Conservation (phyloP, 2,888 invertebrate genomes). For the Hemicrepidius hirtus region DNA sequence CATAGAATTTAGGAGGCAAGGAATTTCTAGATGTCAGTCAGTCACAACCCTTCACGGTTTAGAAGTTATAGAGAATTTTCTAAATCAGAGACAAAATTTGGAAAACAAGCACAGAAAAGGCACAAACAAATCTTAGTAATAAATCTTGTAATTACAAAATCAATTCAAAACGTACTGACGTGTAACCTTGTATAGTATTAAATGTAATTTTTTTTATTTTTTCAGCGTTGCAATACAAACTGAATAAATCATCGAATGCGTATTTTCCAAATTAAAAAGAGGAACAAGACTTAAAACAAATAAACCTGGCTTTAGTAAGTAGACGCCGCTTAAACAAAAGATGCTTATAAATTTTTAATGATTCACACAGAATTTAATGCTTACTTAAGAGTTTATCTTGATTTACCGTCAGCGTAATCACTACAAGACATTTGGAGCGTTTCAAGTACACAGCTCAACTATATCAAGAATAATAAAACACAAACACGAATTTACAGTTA, state of each 20-base stretch:
- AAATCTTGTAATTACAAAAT: too few relatives aligned
- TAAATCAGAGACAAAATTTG: too few relatives aligned
- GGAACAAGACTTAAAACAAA: constrained; percentile 5
- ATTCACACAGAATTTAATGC: constrained; percentile 43
- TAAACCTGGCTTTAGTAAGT: constrained; percentile 7
- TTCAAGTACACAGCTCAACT: constrained; percentile 28
- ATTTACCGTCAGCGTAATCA: constrained; percentile 38
- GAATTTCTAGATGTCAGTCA: too few relatives aligned
- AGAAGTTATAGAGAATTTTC: too few relatives aligned
- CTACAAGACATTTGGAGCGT: constrained; percentile 40
- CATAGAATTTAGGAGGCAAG: too few relatives aligned
- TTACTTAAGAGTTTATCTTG: constrained; percentile 40
- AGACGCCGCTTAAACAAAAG: constrained; percentile 35
- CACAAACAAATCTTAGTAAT: too few relatives aligned
- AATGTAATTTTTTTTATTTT: too few relatives aligned
- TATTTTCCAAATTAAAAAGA: constrained; percentile 5
- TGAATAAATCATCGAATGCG: background rate
- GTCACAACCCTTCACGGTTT: too few relatives aligned
- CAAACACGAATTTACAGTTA: constrained; percentile 27
- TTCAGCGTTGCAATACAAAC: too few relatives aligned
- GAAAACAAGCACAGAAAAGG: too few relatives aligned
- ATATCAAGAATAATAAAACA: constrained; percentile 11
- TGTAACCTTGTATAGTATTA: too few relatives aligned
- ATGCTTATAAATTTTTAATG: constrained; percentile 42
- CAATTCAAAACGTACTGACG: too few relatives aligned